Percentiles rank a stretch among this genome's conserved stretches.
These are phyloP conservation scores for Podarcis raffonei DNA, from an alignment of 2,113 vertebrate species.

Conservation along the genomic window DNA sequence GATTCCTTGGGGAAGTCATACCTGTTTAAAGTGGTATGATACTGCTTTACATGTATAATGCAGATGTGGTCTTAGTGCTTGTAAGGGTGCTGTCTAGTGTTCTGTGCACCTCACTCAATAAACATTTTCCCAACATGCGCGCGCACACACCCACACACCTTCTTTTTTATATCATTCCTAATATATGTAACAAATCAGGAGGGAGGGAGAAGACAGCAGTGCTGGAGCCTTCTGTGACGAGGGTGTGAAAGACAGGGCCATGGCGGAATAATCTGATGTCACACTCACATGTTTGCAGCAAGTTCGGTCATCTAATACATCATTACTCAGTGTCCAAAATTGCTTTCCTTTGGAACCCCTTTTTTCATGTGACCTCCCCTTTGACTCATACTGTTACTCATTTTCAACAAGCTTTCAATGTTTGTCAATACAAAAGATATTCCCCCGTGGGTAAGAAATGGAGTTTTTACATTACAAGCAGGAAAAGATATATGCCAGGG, in stretches of 20 bases:
- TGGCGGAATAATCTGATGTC: not conserved
- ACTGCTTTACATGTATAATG: too few relatives aligned
- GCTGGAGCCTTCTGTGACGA: not conserved
- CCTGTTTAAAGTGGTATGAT: too few relatives aligned
- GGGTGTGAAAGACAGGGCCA: not conserved
- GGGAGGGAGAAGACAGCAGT: not conserved
- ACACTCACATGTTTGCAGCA: not conserved
- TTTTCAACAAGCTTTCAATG: not conserved
- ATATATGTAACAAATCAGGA: too few relatives aligned
- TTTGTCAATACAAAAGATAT: constrained; percentile 3
- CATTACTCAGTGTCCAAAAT: not conserved
- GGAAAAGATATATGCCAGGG: not conserved
- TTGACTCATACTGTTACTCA: constrained; percentile 13
- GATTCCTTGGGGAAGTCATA: too few relatives aligned
- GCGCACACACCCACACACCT: too few relatives aligned
- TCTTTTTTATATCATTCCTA: too few relatives aligned
- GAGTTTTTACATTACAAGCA: not conserved
- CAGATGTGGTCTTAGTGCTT: too few relatives aligned
- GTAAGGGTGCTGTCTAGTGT: too few relatives aligned
- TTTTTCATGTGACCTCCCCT: not conserved
- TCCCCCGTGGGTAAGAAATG: not conserved
- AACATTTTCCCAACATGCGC: too few relatives aligned
- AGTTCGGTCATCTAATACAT: not conserved
- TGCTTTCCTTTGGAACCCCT: not conserved
- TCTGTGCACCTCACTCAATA: too few relatives aligned